Evolutionary conservation across 2,113 vertebrate genomes (phyloP).

Genomic region (Tragelaphus buxtoni): DNA sequence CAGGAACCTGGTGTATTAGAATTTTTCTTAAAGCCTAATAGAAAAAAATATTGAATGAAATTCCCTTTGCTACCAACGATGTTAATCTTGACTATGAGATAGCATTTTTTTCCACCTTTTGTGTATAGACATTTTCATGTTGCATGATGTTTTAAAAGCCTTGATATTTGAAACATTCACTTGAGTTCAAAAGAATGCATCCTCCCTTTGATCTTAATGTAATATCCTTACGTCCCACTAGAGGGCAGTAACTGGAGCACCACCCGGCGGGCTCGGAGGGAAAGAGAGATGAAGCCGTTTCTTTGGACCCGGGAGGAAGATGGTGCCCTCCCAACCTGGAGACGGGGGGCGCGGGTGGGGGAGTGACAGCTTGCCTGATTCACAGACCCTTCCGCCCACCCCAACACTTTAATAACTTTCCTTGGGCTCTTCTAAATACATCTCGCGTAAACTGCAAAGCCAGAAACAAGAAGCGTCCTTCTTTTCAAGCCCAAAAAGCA

Average conservation of each 20-base stretch:
- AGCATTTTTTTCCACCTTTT: not conserved
- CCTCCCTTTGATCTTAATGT: not conserved
- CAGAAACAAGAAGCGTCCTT: not conserved
- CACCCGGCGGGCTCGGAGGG: not conserved
- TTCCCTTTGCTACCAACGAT: not conserved
- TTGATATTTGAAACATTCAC: not conserved
- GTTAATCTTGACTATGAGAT: not conserved
- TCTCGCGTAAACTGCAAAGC: not conserved
- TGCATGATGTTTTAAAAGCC: not conserved
- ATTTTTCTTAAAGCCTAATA: not conserved
- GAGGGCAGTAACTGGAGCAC: conserved; percentile 17
- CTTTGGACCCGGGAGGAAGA: not conserved
- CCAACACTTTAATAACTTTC: not conserved
- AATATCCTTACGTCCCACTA: not conserved
- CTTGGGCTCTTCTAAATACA: not conserved
- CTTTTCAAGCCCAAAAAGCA: not conserved
- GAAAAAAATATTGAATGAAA: not conserved
- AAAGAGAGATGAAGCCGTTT: not conserved
- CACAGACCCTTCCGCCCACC: not conserved
- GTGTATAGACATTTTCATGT: not conserved
- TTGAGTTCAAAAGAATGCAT: not conserved
- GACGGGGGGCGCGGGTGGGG: not conserved
- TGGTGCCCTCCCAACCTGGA: not conserved
- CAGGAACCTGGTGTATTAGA: not conserved
- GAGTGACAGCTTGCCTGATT: not conserved